A percentile compares a stretch with the other conserved stretches of the same genome.
phyloP scores from a whole-genome alignment of 2,888 invertebrate genomes.

The Hypsopygia costalis region DNA sequence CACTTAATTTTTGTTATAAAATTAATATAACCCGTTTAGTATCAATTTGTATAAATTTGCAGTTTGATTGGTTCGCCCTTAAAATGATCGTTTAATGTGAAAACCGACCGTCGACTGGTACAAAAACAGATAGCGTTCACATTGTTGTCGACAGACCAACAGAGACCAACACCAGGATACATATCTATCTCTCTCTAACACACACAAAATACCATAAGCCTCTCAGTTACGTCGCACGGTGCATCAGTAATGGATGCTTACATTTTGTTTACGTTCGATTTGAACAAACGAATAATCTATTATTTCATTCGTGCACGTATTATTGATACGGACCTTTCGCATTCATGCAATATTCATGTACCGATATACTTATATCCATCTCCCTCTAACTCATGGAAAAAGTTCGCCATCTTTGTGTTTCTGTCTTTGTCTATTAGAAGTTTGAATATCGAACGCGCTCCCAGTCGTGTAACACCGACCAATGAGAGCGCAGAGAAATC shows the following conservation, averaged over 20 bases:
- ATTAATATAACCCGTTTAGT: conserved; percentile 81
- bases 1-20: conserved; percentile 81
- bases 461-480: conserved; percentile 32
- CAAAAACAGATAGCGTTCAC: conserved; percentile 67
- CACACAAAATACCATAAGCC: conserved; percentile 18
- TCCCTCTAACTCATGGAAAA: conserved; percentile 26
- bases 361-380: conserved; percentile 42
- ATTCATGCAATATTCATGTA: conserved; percentile 68
- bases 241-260: conserved; percentile 74
- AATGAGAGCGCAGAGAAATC: conserved; percentile 60
- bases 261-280: conserved; percentile 79
- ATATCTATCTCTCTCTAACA: conserved; percentile 43
- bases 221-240: conserved; percentile 35
- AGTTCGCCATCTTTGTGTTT: conserved; percentile 1
- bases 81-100: conserved; percentile 78
- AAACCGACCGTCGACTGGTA: conserved; percentile 73
- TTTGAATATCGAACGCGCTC: conserved; percentile 51
- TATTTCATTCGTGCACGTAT: conserved; percentile 80
- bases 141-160: conserved; percentile 30
- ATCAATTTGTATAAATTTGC: conserved; percentile 80
- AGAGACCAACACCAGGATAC: conserved; percentile 26
- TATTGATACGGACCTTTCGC: conserved; percentile 73
- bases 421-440: conserved; percentile 40
- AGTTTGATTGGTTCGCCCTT: conserved; percentile 78
- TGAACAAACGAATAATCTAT: conserved; percentile 80